These are phyloP conservation scores for Drosophila eugracilis DNA, from an alignment of 1,140 invertebrate species.

Conservation along the genomic window DNA sequence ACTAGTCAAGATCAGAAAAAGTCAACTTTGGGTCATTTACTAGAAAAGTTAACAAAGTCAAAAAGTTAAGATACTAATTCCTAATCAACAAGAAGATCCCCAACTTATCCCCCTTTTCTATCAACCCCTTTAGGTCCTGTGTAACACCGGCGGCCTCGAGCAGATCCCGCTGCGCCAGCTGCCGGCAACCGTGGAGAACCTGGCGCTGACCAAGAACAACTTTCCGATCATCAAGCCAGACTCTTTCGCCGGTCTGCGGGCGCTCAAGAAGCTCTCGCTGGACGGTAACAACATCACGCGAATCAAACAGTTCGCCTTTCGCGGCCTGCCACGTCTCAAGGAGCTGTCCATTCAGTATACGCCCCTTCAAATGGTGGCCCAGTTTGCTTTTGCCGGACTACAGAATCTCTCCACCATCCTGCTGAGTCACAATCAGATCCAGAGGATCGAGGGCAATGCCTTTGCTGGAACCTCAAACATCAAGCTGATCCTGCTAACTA, in stretches of 20 bases:
- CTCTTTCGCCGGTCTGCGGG: conserved; percentile 90
- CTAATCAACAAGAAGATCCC: not conserved
- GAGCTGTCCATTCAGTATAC: conserved; percentile 93
- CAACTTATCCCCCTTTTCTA: conserved; percentile 48
- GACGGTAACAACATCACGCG: conserved; percentile 92
- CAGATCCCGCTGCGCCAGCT: conserved; percentile 91
- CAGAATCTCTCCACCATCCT: conserved; percentile 92
- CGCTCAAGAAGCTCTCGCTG: conserved; percentile 90
- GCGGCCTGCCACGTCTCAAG: conserved; percentile 90
- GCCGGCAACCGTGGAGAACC: conserved; percentile 90
- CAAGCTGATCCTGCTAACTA: conserved; percentile 89
- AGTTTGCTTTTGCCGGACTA: conserved; percentile 92
- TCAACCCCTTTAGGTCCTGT: too few species aligned
- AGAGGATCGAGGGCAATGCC: conserved; percentile 91
- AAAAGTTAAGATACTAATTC: too few species aligned
- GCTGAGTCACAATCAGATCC: conserved; percentile 91
- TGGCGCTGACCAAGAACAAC: conserved; percentile 92
- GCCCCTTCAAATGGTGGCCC: conserved; percentile 89
- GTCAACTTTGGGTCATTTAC: too few species aligned
- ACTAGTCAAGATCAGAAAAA: too few species aligned
- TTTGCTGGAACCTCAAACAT: conserved; percentile 94
- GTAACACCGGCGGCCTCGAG: conserved; percentile 92
- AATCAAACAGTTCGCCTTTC: conserved; percentile 93
- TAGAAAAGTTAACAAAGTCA: too few species aligned
- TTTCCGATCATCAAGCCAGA: conserved; percentile 91